Base-by-base conservation (phyloP, 2,888 invertebrate species). In the Drosophila koepferae region DNA sequence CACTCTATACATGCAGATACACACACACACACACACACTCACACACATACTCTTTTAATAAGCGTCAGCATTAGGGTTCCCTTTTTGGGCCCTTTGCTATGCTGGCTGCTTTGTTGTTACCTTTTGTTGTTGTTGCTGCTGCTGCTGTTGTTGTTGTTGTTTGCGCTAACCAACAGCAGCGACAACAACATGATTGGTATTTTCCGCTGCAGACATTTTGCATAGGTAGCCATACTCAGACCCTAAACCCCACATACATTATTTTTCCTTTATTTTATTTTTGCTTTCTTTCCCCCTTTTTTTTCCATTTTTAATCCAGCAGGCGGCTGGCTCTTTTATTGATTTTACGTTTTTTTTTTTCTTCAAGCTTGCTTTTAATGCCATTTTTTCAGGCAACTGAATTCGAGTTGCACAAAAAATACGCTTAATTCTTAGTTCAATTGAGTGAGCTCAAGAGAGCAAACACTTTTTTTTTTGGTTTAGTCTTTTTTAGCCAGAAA, bases 201-300 rank as follows among this genome's bases (percentile, higher is more conserved):
- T 89, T 87, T 87, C 87, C 87, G 87, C 75, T 80, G 89, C 88
- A 87, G 87, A 87, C 90, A 89, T 85, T 89, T 84, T 74, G 68
- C 80, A 74, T 80, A 78, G 72, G 72, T 72, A 68, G 73, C 73
- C 28, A 55, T 38, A 46, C 59, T 79, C 31, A 10, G 10, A 14
- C 44, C 20, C 44, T 14, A 2, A 20, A 20, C 12, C 44, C 84
- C 86, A 78, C 67, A 51, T 73, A 77, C 73, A 78, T 74, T 90
- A 60, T 68, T 79, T 63, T 65, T 60, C 44, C 49, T 38, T 64
- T 55, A 49, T 65, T 71, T 60, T 61, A 4, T 58, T 87, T 74
- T 79, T 84, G 81, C 87, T 72, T 34, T n/a, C 40, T 16, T n/a
- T 23, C 9, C n/a, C 51, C 58, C 66, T 54, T 67, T 51, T 6